A percentile compares a stretch with the other conserved stretches of the same genome.
Evolutionary conservation across 2,797 vertebrate species (phyloP).

Genomic region (Linurgus olivaceus): DNA sequence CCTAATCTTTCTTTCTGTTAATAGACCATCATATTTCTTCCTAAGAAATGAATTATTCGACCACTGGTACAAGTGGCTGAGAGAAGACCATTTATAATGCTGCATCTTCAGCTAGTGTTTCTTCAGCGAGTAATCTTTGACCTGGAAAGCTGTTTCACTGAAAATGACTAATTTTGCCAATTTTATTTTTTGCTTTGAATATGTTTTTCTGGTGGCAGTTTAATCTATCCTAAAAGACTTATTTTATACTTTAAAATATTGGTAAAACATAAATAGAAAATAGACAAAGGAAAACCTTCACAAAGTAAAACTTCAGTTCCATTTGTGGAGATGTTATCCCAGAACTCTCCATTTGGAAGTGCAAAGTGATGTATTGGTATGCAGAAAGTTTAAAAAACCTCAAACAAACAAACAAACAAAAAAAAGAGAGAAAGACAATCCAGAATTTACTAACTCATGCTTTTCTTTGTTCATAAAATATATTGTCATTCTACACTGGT

Average conservation of each 20-base stretch:
- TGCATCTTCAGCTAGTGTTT: slow-evolving; percentile 49
- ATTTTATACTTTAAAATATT: not conserved
- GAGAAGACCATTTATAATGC: slow-evolving; percentile 72
- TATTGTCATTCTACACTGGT: not conserved
- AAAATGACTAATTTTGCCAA: slow-evolving; percentile 63
- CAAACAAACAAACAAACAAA: too few relatives aligned
- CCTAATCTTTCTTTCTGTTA: slow-evolving; percentile 70
- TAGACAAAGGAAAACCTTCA: not conserved
- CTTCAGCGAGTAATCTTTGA: slow-evolving; percentile 62
- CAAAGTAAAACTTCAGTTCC: not conserved
- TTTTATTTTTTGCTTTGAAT: slow-evolving; percentile 62
- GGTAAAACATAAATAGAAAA: not conserved
- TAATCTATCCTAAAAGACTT: slow-evolving; percentile 54
- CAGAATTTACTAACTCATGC: not conserved
- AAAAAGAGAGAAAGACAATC: not conserved
- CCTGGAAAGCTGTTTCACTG: slow-evolving; percentile 44
- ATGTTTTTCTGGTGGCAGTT: slow-evolving; percentile 53
- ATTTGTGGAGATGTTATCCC: not conserved
- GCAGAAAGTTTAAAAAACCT: not conserved
- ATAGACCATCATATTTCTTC: slow-evolving; percentile 71
- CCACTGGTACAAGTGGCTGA: slow-evolving; percentile 58
- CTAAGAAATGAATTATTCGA: slow-evolving; percentile 65
- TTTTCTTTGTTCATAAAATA: not conserved
- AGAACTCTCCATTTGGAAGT: not conserved
- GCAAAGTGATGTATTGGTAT: not conserved